Percentiles rank a stretch among this genome's conserved stretches.
phyloP scores from a whole-genome alignment of 2,888 invertebrate genomes.

The Drosophila kanekoi region DNA sequence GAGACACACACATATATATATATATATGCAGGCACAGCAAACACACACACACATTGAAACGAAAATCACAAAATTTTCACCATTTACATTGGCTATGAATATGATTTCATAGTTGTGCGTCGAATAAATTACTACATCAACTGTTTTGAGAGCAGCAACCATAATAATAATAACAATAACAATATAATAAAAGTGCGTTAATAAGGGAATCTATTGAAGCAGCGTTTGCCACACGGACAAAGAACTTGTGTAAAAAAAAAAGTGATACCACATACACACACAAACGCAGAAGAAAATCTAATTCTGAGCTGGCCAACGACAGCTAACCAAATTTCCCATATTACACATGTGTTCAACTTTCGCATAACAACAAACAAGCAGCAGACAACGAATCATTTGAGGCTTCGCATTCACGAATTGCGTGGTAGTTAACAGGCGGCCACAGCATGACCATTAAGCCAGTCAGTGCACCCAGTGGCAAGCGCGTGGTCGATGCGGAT shows the following conservation, averaged over 20 bases:
- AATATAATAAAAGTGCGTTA: slow-evolving; percentile 16
- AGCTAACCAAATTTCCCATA: slow-evolving; percentile 30
- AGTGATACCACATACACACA: slow-evolving; percentile 33
- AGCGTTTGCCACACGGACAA: slow-evolving; percentile 48
- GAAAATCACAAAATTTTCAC: slow-evolving; percentile 72
- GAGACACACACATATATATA: slow-evolving; percentile 20
- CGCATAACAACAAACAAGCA: background rate
- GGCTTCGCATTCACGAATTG: slow-evolving; percentile 11
- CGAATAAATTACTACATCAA: slow-evolving; percentile 9
- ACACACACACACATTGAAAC: slow-evolving; percentile 46
- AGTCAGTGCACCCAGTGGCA: slow-evolving; percentile 76
- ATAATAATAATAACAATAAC: slow-evolving; percentile 21
- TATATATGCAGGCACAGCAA: slow-evolving; percentile 6
- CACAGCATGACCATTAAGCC: slow-evolving; percentile 84
- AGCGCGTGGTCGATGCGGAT: slow-evolving; percentile 73
- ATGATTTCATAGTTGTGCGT: slow-evolving; percentile 30
- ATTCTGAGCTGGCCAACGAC: slow-evolving; percentile 49
- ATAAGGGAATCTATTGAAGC: slow-evolving; percentile 22
- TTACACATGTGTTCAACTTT: slow-evolving; percentile 40
- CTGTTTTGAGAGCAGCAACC: slow-evolving; percentile 8
- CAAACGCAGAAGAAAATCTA: slow-evolving; percentile 26
- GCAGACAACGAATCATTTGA: slow-evolving; percentile 2
- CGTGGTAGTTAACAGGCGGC: slow-evolving; percentile 18
- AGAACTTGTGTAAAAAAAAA: slow-evolving; percentile 33
- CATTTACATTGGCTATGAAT: slow-evolving; percentile 36